Evolutionary conservation across 2,888 invertebrate genomes (phyloP), one percentile per base, ranked within the genome.

Genomic region (Heliothis peltigera): DNA sequence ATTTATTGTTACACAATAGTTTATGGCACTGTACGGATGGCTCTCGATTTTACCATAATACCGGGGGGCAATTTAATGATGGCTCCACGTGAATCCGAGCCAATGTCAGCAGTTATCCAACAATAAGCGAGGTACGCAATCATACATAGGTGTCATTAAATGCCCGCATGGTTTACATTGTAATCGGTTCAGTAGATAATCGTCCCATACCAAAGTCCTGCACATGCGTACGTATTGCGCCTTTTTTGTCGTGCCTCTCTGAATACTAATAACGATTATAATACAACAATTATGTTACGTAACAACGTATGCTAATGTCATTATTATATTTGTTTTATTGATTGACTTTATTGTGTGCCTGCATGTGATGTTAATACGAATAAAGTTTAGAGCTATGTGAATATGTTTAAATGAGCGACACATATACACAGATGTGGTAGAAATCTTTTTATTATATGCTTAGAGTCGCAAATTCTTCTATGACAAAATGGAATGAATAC

Each of bases 121-220:
- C 81, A 83, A 82, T 81, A 77, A 83, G 76, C 62, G 70, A 81
- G 76, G 80, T 77, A 84, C 76, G 81, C 82, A 85, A 85, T 83
- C 80, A 83, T 77, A 79, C 72, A 77, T 74, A 80, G 80, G 79
- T 82, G 85, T 79, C 81, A 90, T 89, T 88, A 87, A 84, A 79
- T 86, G 80, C 86, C 87, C 86, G 86, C 88, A 89, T 89, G 81
- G 81, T 74, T 82, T 85, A 84, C 86, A 82, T 81, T 78, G 85
- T 84, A 86, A 87, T 82, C 80, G 82, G 67, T 78, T 79, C 78
- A 82, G 77, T 77, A 79, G 79, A 84, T 90, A 87, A 89, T 87
- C 71, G 75, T 57, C 64, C 73, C 68, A 73, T 74, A 65, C 67
- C 69, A 64, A 73, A 81, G 79, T 78, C 61, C 67, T 70, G 60